Percentiles rank a stretch among this genome's conserved stretches.
phyloP scores from a whole-genome alignment of 2,113 vertebrate genomes.

The Grallaria varia region DNA sequence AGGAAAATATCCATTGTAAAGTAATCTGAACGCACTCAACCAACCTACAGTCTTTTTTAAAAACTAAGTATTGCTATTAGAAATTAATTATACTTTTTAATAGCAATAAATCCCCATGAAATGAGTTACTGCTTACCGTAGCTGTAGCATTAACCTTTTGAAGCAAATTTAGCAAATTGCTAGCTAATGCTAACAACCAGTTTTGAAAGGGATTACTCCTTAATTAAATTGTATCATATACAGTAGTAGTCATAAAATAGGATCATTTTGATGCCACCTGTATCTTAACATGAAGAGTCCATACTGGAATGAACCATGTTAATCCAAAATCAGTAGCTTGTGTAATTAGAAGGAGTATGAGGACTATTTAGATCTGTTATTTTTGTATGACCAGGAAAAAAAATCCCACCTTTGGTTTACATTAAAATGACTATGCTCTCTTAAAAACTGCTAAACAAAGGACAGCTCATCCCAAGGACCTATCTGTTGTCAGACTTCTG shows the following conservation, averaged over 20 bases:
- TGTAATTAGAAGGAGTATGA: not conserved
- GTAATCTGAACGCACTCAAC: conserved; percentile 39
- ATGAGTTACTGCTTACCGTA: conserved; percentile 42
- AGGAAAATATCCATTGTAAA: conserved; percentile 44
- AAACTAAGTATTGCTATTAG: conserved; percentile 53
- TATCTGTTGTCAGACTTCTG: not conserved
- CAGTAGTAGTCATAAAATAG: not conserved
- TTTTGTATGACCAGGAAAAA: not conserved
- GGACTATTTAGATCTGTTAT: not conserved
- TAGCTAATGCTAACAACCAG: conserved; percentile 42
- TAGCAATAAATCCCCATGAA: conserved; percentile 61
- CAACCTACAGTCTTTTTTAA: not conserved
- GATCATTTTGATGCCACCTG: conserved; percentile 30
- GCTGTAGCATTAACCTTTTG: conserved; percentile 41
- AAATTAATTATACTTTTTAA: conserved; percentile 60
- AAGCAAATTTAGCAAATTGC: conserved; percentile 45
- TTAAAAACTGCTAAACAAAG: not conserved
- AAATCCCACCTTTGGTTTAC: not conserved
- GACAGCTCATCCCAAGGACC: not conserved
- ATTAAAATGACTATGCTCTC: not conserved
- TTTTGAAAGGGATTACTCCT: conserved; percentile 53
- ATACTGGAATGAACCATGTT: not conserved
- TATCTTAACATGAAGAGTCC: not conserved
- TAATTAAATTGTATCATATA: conserved; percentile 38
- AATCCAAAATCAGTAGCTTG: conserved; percentile 23